Conservation (phyloP, 2,888 invertebrate species). For the Noctua janthe region DNA sequence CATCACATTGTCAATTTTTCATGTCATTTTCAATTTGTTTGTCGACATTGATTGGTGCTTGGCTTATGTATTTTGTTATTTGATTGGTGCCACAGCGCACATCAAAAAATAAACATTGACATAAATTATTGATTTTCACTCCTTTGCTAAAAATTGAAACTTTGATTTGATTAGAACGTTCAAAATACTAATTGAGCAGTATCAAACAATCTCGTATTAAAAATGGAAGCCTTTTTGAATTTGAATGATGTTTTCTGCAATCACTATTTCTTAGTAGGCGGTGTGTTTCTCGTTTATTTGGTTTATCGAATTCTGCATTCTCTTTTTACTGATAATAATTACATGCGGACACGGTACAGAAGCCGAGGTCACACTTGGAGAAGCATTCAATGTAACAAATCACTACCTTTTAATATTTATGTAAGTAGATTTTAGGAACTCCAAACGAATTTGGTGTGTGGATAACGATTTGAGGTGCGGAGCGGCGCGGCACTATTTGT, state of each 20-base stretch:
- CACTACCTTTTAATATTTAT: slow-evolving; percentile 86
- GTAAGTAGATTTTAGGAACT: slow-evolving; percentile 75
- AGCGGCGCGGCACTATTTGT: background rate
- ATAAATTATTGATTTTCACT: slow-evolving; percentile 34
- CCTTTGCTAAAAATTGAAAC: slow-evolving; percentile 20
- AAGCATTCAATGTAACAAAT: slow-evolving; percentile 88
- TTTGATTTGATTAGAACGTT: slow-evolving; percentile 28
- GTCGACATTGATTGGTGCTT: background rate
- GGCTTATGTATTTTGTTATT: background rate
- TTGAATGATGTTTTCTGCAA: slow-evolving; percentile 81
- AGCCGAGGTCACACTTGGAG: slow-evolving; percentile 86
- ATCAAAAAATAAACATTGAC: slow-evolving; percentile 41
- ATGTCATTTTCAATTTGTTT: background rate
- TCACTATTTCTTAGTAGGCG: slow-evolving; percentile 85
- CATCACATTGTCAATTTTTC: background rate
- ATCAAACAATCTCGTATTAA: slow-evolving; percentile 7
- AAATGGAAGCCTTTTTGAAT: slow-evolving; percentile 75
- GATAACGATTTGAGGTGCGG: background rate
- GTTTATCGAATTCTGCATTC: slow-evolving; percentile 83
- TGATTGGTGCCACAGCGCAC: background rate
- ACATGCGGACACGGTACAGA: slow-evolving; percentile 82
- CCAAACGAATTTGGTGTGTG: background rate
- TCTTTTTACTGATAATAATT: slow-evolving; percentile 81
- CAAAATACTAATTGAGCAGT: slow-evolving; percentile 17
- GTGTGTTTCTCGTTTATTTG: slow-evolving; percentile 84